Conservation (phyloP, 2,888 invertebrate genomes). For the Acanthopleura granulata region DNA sequence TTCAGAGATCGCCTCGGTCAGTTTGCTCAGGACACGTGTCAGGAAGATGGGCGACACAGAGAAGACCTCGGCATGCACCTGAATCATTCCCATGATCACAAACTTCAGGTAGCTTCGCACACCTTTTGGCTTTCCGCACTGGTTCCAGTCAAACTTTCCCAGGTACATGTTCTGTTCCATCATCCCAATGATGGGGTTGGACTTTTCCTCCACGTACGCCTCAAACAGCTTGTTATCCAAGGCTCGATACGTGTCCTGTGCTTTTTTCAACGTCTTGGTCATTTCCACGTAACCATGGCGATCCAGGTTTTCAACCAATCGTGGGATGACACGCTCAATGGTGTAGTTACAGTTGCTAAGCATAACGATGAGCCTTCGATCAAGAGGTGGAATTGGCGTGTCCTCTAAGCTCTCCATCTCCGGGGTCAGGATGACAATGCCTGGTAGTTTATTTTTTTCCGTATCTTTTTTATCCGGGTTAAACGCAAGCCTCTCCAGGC, state of each 20-base stretch:
- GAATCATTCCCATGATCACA: constrained; percentile 71
- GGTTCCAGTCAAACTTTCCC: constrained; percentile 88
- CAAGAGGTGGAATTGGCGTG: constrained; percentile 27
- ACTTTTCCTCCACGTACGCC: constrained; percentile 82
- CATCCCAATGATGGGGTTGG: constrained; percentile 94
- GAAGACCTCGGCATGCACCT: constrained; percentile 77
- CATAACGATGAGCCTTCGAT: constrained; percentile 79
- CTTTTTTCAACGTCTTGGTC: constrained; percentile 77
- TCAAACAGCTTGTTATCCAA: constrained; percentile 67
- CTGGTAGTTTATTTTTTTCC: not conserved
- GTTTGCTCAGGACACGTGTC: constrained; percentile 74
- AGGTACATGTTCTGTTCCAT: constrained; percentile 97
- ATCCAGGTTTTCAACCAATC: constrained; percentile 78
- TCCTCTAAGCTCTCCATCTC: not conserved
- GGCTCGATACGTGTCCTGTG: constrained; percentile 59
- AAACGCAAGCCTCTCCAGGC: constrained; percentile 80
- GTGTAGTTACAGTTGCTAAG: constrained; percentile 92
- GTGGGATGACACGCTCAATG: constrained; percentile 79
- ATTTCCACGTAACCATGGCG: constrained; percentile 79
- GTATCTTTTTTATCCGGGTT: constrained; percentile 20
- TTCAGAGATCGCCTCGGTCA: constrained; percentile 92
- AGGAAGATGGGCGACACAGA: constrained; percentile 84
- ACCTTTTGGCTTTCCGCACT: constrained; percentile 76
- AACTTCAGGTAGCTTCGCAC: constrained; percentile 79
- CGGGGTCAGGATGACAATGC: not conserved